Base-by-base conservation (phyloP, 1,140 invertebrate species). In the Batillaria attramentaria region DNA sequence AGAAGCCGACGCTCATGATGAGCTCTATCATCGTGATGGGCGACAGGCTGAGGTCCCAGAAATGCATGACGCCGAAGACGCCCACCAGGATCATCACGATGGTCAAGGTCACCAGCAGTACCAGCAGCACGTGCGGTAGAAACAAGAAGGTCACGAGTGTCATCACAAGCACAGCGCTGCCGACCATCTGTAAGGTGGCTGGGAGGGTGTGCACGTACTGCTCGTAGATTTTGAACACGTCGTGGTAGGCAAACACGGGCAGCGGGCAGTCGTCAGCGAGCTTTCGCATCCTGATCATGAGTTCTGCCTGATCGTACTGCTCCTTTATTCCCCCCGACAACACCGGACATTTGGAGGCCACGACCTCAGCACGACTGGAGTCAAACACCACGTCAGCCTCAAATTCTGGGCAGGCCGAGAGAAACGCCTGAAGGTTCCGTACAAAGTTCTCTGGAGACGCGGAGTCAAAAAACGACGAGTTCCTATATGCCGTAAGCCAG, bases 1-100 rank as follows among this genome's bases (percentile, higher is more conserved):
- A n/a, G n/a, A n/a, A n/a, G n/a, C n/a, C n/a, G n/a, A n/a, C n/a
- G n/a, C n/a, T n/a, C n/a, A n/a, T n/a, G n/a, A n/a, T n/a, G n/a
- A n/a, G n/a, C 86, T 99, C 99, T 50, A 99, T 99, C 97, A 99
- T 99, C 0, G 97, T 98, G 85, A 99, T 98, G 4, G 97, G 97
- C 89, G 99, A 97, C 43, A 99, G 92, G 87, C 97, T 97, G 0
- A 99, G 96, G 82, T 95, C 94, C 97, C 98, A 99, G 0, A 98
- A 91, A 0, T 97, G 95, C 96, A 99, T 98, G 91, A 98, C 98
- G 0, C 98, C 98, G 2, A 98, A 95, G 0, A 99, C 97, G 20
- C 98, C 97, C 8, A 95, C 91, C 90, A 99, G 97, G 78, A 99
- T 99, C 1, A 97, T 98, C 18, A 98, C 94, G 46, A 99, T 98